Base-by-base conservation (phyloP, 2,888 invertebrate genomes). In the Rhopalosiphum nymphaeae region DNA sequence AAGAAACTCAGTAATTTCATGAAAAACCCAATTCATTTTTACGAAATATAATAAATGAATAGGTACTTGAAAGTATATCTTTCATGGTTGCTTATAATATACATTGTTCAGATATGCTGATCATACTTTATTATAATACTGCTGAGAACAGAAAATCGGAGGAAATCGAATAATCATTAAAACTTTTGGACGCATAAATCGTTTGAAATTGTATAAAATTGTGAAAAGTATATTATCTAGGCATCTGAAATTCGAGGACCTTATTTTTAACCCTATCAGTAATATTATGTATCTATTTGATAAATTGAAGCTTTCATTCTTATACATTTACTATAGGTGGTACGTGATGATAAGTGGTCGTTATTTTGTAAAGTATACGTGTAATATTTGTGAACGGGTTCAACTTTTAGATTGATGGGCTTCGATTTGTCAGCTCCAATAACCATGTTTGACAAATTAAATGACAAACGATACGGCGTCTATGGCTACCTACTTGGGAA, bases 371-470 rank as follows among this genome's bases (percentile, higher is more conserved):
- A 21, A 13, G n/a, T 26, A 11, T 56, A n/a, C 49, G 85, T 91
- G 56, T 57, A 57, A 21, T 46, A 91, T 91, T 91, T 36, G 56
- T n/a, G 46, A 44, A 91, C 91, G 86, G 86, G n/a, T 91, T 91
- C 57, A 61, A 91, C 57, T 86, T 91, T 86, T 57, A 91, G 86
- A 91, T 91, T 57, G 91, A 91, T 91, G 91, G n/a, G n/a, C 13
- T 86, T 91, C 91, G 57, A 91, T 91, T 91, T 86, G 91, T 91
- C 86, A 57, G 86, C 57, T 91, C 25, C 46, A 46, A 86, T 86
- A 91, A 86, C 44, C 57, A 46, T 21, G 26, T 86, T 91, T 61
- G 91, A 91, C 86, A 91, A 91, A 86, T 86, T 44, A 91, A 91
- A 91, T 91, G 91, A 86, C 57, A 86, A 86, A 91, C 57, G 57